Conservation (phyloP, 2,113 vertebrate genomes). For the Manacus vitellinus region DNA sequence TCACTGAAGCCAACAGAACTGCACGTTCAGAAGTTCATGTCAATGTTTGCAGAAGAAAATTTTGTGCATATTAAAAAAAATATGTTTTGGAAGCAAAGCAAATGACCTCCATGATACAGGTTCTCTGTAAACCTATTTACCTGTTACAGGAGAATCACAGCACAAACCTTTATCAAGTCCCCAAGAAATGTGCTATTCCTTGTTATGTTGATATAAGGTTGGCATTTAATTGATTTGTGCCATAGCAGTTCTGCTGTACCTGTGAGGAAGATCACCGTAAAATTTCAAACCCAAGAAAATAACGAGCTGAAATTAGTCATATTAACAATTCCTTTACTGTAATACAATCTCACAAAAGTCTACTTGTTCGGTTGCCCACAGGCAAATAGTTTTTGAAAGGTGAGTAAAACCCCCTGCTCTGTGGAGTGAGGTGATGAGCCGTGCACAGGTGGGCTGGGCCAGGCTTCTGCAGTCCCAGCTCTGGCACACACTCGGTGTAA, state of each 20-base stretch:
- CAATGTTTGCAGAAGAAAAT: conserved; percentile 13
- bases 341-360: not conserved
- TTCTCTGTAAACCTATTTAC: not conserved
- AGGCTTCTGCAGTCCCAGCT: not conserved
- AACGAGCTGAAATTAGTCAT: not conserved
- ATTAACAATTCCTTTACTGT: not conserved
- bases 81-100: not conserved
- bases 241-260: not conserved
- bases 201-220: not conserved
- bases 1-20: not conserved
- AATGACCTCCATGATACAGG: not conserved
- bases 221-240: not conserved
- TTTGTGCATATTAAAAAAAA: not conserved
- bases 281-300: not conserved
- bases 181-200: not conserved
- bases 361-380: not conserved
- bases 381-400: conserved; percentile 38
- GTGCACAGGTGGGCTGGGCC: not conserved
- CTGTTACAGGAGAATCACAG: not conserved
- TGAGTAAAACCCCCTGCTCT: not conserved
- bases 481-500: not conserved
- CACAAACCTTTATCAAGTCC: not conserved
- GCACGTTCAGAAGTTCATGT: not conserved
- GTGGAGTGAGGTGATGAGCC: not conserved
- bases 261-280: not conserved